Base-by-base conservation (phyloP, 2,888 invertebrate genomes). In the Melolontha melolontha region DNA sequence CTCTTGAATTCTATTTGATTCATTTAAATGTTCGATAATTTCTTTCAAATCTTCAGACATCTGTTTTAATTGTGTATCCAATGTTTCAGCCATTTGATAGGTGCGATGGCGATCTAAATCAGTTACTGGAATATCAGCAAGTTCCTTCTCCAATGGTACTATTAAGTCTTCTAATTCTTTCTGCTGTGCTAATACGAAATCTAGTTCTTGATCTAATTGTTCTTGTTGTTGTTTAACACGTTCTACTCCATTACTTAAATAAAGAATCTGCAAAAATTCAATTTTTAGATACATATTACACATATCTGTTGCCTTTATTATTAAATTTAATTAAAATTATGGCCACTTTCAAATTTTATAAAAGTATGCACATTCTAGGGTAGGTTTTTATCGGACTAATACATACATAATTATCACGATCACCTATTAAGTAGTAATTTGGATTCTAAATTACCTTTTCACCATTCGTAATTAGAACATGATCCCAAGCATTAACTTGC, bases 21-120 rank as follows among this genome's bases (percentile, higher is more conserved):
- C 94, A 80, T 97, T 97, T 34, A 97, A 86, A 80, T 96, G 95
- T 78, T 97, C 96, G 66, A 98, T 96, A 8, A 97, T 94, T 83
- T 97, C 97, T 78, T 96, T 96, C 69, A 98, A 83, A 82, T 98
- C 97, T 80, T 96, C 95, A 0, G 95, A 93, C 95, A 98, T 97
- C 80, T 95, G 92, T 76, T 96, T 93, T 64, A 98, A 82, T 79
- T 97, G 96, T 0, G 94, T 93, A 81, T 97, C 96, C 71, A 97
- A 86, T 79, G 91, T 94, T 83, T 97, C 97, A 0, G 96, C 93
- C 79, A 96, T 84, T 62, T 92, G 89, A 80, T 96, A 97, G 78
- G 95, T 95, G 77, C 95, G 94, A 75, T 96, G 95, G 64, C 97
- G 87, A 80, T 97, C 96, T 0, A 95, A 90, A 79, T 97, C 96